Percentiles rank a stretch among this genome's conserved stretches.
These are phyloP conservation scores for Danaus melanippus DNA, from an alignment of 1,140 invertebrate genomes.

Conservation along the genomic window DNA sequence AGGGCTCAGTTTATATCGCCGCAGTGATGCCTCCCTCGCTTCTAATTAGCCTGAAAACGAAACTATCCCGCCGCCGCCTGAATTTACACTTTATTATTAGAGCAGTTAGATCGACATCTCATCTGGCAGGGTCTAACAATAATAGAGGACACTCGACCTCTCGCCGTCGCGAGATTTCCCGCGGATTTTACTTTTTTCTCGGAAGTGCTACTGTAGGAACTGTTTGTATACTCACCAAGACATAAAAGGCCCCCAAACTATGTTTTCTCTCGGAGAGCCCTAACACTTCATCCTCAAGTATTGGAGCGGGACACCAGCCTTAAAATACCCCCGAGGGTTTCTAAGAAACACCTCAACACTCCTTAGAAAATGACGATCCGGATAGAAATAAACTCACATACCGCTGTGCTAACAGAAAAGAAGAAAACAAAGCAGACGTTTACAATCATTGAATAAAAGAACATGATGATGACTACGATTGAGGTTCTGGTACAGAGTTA, in stretches of 20 bases:
- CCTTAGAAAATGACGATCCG: neutral
- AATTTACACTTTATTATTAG: conserved; percentile 34
- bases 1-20: conserved; percentile 31
- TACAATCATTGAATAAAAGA: neutral
- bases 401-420: neutral
- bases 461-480: no score
- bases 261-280: conserved; percentile 13
- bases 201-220: conserved; percentile 11
- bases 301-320: conserved; percentile 6
- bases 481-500: no score
- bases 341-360: neutral
- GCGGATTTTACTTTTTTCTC: conserved; percentile 40
- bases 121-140: conserved; percentile 29
- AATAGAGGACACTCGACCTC: conserved; percentile 63
- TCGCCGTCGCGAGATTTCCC: conserved; percentile 43
- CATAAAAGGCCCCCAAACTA: conserved; percentile 23
- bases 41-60: conserved; percentile 67
- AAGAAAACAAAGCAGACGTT: neutral
- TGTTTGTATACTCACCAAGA: conserved; percentile 23
- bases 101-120: conserved; percentile 27
- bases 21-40: conserved; percentile 30
- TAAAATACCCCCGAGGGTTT: conserved; percentile 5
- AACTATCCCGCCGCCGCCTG: conserved; percentile 32
- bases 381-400: neutral
- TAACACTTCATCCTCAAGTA: conserved; percentile 15